phyloP scores from a whole-genome alignment of 2,888 invertebrate genomes.

The Cephus runcator region DNA sequence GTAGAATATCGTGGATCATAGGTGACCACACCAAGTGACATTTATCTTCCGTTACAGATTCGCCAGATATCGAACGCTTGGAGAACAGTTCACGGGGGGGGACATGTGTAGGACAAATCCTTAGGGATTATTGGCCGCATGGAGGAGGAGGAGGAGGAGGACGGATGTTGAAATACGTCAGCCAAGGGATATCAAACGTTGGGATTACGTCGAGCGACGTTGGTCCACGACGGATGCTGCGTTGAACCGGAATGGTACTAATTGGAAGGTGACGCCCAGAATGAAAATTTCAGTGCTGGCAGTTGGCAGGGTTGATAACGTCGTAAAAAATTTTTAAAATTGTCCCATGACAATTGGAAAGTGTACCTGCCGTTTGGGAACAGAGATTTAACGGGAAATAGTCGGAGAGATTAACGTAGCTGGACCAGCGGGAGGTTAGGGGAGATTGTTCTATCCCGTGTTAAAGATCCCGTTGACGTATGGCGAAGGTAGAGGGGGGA shows the following conservation, averaged over 20 bases:
- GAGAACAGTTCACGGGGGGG: slow-evolving; percentile 55
- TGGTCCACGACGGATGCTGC: background rate
- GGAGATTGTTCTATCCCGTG: background rate
- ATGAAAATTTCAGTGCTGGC: background rate
- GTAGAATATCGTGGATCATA: background rate
- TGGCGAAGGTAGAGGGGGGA: slow-evolving; percentile 27
- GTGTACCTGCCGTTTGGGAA: background rate
- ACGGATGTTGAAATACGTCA: slow-evolving; percentile 59
- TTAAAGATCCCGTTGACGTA: background rate
- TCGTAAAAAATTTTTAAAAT: slow-evolving; percentile 11
- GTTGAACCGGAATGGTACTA: background rate
- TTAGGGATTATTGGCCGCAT: slow-evolving; percentile 58
- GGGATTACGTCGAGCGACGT: background rate
- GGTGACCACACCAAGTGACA: slow-evolving; percentile 46
- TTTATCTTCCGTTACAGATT: slow-evolving; percentile 46
- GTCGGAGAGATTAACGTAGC: background rate
- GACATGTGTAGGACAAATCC: slow-evolving; percentile 63
- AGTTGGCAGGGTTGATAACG: background rate
- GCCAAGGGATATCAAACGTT: slow-evolving; percentile 43
- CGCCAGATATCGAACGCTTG: slow-evolving; percentile 53
- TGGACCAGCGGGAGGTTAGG: background rate
- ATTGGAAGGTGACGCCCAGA: background rate
- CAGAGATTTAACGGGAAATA: background rate
- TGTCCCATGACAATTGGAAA: slow-evolving; percentile 36
- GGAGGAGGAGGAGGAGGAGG: slow-evolving; percentile 24